Percentiles rank a stretch among this genome's conserved stretches.
These are phyloP conservation scores for Physella acuta DNA, from an alignment of 1,140 invertebrate genomes.

Conservation along the genomic window DNA sequence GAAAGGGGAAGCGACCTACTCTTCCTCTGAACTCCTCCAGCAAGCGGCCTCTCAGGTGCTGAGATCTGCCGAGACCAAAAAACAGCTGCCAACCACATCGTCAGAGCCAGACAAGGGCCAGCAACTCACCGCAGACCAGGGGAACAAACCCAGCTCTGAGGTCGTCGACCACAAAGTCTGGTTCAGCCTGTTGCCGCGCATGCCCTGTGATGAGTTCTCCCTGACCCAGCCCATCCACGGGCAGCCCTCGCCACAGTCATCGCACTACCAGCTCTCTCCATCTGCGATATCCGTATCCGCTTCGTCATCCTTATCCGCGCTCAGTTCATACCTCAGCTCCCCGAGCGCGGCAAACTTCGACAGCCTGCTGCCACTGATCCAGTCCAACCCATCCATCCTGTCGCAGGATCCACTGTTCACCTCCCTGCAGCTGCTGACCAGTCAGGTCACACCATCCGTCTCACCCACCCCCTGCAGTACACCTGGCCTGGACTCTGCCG, in stretches of 20 bases:
- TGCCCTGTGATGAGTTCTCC: slow-evolving; percentile 66
- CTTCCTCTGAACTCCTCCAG: slow-evolving; percentile 16
- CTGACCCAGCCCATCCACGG: slow-evolving; percentile 38
- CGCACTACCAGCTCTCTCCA: neutral
- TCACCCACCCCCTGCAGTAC: slow-evolving; percentile 23
- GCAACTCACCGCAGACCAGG: slow-evolving; percentile 35
- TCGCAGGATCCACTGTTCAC: slow-evolving; percentile 2
- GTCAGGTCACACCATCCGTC: neutral
- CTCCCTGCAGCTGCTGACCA: neutral
- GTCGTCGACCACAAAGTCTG: slow-evolving; percentile 60
- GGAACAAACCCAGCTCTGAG: slow-evolving; percentile 34
- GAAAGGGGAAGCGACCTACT: neutral
- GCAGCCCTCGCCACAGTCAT: neutral
- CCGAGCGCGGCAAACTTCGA: neutral
- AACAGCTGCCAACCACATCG: slow-evolving; percentile 4
- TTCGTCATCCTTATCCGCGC: neutral
- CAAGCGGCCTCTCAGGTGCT: slow-evolving; percentile 21
- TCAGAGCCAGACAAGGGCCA: slow-evolving; percentile 19
- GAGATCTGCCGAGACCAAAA: slow-evolving; percentile 4
- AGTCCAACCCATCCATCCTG: neutral
- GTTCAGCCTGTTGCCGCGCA: slow-evolving; percentile 69
- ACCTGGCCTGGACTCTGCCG: slow-evolving; percentile 27
- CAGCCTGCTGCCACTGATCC: neutral
- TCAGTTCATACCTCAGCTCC: slow-evolving; percentile 10
- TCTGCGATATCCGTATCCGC: neutral